A percentile compares a stretch with the other conserved stretches of the same genome.
These are phyloP conservation scores for Ophthalmolycus amberensis DNA, from an alignment of 2,113 vertebrate species.

Conservation along the genomic window DNA sequence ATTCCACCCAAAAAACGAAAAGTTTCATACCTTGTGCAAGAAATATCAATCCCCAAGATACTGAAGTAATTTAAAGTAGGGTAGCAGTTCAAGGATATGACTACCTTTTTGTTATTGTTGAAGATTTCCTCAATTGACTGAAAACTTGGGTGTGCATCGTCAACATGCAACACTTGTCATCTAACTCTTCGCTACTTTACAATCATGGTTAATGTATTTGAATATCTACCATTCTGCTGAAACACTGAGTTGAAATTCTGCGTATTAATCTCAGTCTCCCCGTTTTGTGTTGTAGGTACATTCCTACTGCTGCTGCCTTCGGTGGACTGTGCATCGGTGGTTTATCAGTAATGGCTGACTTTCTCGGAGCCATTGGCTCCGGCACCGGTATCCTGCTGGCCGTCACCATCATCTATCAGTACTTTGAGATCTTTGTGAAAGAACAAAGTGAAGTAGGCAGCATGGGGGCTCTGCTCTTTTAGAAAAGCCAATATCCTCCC, in stretches of 20 bases:
- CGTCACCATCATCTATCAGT: conserved; percentile 99
- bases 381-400: conserved; percentile 96
- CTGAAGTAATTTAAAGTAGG: not conserved
- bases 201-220: not conserved
- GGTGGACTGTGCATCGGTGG: conserved; percentile 97
- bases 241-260: not conserved
- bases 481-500: conserved; percentile 62
- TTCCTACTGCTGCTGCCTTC: conserved; percentile 97
- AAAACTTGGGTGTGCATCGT: not conserved
- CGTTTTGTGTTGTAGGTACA: conserved; percentile 86
- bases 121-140: not conserved
- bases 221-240: not conserved
- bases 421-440: conserved; percentile 99
- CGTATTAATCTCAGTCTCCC: not conserved
- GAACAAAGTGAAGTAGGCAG: conserved; percentile 99
- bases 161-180: not conserved
- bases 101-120: not conserved
- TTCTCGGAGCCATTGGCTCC: conserved; percentile 97
- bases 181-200: not conserved
- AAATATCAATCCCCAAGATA: not conserved
- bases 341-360: conserved; percentile 97
- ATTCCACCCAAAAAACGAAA: not conserved
- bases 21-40: not conserved
- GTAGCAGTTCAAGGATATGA: not conserved
- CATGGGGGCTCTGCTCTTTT: conserved; percentile 97